Base-by-base conservation (phyloP, 2,888 invertebrate genomes). In the Aromia moschata region DNA sequence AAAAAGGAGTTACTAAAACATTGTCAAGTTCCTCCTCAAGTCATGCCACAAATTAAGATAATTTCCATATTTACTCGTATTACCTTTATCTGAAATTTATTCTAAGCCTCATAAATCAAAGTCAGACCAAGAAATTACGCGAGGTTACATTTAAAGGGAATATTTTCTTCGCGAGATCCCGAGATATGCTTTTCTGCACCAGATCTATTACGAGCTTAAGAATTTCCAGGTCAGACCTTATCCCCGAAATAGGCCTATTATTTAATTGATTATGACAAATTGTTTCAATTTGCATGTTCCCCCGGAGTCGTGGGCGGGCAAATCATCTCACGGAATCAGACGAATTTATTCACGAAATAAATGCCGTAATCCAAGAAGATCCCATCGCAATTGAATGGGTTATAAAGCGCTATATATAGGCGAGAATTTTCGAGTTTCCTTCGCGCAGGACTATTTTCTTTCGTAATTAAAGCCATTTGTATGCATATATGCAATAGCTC, bases 401-500 rank as follows among this genome's bases (percentile, higher is more conserved):
- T 44, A 57, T 57, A 52, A 57, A 57, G 37, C 37, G 12, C 11
- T 16, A 25, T 25, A 25, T 33, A 33, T 56, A 53, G 11, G 40
- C 20, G 16, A 53, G 47, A 58, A 59, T 54, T 60, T 57, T 46
- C 44, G 55, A 58, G 55, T 59, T 47, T 56, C 52, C 58, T 51
- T 51, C 47, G 58, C 47, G 59, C 46, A 40, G 25, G 55, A 58
- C 47, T 55, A 62, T 60, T 65, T 64, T 65, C 63, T 62, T 62
- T 55, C 49, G 56, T 66, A 66, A 68, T 68, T 68, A 68, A 64
- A 64, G 43, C 47, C 58, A 66, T 65, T 68, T 66, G 55, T 66
- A 65, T 68, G 64, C 64, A 66, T 68, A 49, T 64, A 64, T 66
- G 64, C 58, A 64, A 58, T 64, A 45, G 58, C 51, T 53, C 49